phyloP scores from a whole-genome alignment of 1,140 invertebrate genomes.

The Eciton burchellii region DNA sequence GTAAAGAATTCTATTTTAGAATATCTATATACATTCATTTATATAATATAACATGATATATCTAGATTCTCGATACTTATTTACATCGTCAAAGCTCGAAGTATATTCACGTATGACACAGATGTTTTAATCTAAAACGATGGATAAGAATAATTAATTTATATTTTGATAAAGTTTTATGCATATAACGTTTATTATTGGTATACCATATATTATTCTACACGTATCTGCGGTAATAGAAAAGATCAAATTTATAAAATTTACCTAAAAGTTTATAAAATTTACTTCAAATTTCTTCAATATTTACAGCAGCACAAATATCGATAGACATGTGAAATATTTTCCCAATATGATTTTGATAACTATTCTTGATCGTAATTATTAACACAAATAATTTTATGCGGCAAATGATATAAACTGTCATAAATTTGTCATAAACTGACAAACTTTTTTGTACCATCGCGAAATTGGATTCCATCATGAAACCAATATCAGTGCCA shows the following conservation, averaged over 20 bases:
- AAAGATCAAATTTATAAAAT: neutral
- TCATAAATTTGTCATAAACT: conserved; percentile 74
- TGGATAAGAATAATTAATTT: conserved; percentile 3
- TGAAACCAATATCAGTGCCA: neutral
- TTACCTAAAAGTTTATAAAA: neutral
- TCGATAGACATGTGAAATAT: conserved; percentile 67
- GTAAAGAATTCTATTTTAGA: neutral
- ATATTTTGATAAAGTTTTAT: neutral
- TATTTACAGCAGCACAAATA: conserved; percentile 62
- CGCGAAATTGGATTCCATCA: neutral
- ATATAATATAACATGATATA: neutral
- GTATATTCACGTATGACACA: conserved; percentile 51
- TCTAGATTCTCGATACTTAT: neutral
- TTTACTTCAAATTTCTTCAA: neutral
- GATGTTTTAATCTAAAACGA: conserved; percentile 51
- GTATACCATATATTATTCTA: neutral
- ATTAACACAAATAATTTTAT: conserved; percentile 68
- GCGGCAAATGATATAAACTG: conserved; percentile 71
- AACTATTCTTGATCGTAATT: conserved; percentile 66
- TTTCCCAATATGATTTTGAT: conserved; percentile 73
- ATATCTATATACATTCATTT: neutral
- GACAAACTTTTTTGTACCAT: conserved; percentile 69
- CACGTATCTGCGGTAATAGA: neutral
- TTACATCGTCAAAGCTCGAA: conserved; percentile 41
- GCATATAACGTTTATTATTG: too few relatives aligned